These are phyloP conservation scores for Listrodromus nycthemerus DNA, from an alignment of 2,888 invertebrate species.

Conservation along the genomic window DNA sequence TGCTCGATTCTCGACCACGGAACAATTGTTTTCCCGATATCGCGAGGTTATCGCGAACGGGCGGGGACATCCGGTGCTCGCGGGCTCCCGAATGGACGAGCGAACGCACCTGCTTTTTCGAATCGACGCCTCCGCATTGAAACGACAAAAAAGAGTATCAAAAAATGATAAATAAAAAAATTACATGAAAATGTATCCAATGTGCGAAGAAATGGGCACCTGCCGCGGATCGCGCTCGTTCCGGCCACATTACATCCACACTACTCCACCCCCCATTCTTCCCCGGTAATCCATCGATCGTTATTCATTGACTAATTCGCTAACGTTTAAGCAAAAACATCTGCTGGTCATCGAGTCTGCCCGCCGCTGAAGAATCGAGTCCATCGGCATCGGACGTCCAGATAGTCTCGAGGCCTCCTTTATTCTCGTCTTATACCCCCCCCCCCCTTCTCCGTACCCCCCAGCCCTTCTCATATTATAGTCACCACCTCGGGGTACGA, in stretches of 20 bases:
- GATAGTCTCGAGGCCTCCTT: conserved; percentile 40
- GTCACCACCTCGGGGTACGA: conserved; percentile 68
- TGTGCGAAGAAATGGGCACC: conserved; percentile 1
- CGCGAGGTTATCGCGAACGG: neutral
- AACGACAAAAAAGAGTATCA: neutral
- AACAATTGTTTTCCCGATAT: conserved; percentile 14
- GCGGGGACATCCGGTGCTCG: neutral
- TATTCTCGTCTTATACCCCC: conserved; percentile 38
- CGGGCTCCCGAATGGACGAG: neutral
- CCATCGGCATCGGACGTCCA: conserved; percentile 2
- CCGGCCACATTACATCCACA: conserved; percentile 49
- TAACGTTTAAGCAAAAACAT: conserved; percentile 80
- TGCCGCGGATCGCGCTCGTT: neutral
- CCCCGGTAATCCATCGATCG: conserved; percentile 73
- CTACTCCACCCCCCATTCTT: conserved; percentile 56
- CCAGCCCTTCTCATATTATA: conserved; percentile 64
- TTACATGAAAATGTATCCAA: neutral
- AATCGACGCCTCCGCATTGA: neutral
- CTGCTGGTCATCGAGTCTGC: conserved; percentile 70
- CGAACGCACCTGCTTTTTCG: neutral
- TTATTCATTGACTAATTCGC: conserved; percentile 82
- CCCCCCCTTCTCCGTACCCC: neutral
- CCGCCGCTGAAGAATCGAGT: neutral
- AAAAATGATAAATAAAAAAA: neutral
- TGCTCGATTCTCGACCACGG: neutral